Base-by-base conservation (phyloP, 2,797 vertebrate genomes). In the Etheostoma nigrum region DNA sequence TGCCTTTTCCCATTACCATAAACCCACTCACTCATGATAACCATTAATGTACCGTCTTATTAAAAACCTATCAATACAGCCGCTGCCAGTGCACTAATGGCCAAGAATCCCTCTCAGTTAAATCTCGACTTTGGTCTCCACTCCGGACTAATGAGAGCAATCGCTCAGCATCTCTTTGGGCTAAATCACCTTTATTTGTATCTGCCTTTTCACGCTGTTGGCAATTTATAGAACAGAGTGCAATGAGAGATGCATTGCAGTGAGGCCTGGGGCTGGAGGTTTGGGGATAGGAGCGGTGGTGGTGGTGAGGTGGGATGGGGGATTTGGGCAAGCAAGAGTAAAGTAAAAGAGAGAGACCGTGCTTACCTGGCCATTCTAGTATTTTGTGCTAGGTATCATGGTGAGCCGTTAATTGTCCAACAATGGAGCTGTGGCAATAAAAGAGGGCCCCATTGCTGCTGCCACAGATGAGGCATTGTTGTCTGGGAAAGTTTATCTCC, bases 121-220 rank as follows among this genome's bases (percentile, higher is more conserved):
- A 94, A 93, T 92, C 92, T 89, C 81, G 90, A 93, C 94, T 95
- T 94, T 94, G 91, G 93, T 94, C 94, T 95, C 94, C 93, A 94
- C 92, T 94, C 89, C 63, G 90, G 93, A 93, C 93, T 96, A 96
- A 96, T 96, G 95, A 95, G 94, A 91, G 89, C 92, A 93, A 96
- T 96, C 93, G 88, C 91, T 96, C 95, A 96, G 93, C 91, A 95
- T 94, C 95, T 95, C 94, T 96, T 96, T 95, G 92, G 92, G 93
- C 94, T 95, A 95, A 96, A 96, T 95, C 94, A 95, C 95, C 95
- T 95, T 96, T 96, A 95, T 96, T 96, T 96, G 95, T 95, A 94
- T 94, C 95, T 95, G 95, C 93, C 94, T 94, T 85, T 91, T 88
- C 82, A 63, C 81, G 82, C 89, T 80, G 90, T 83, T 86, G 84